These are phyloP conservation scores for Acromyrmex heyeri DNA, from an alignment of 1,140 invertebrate species.

Conservation along the genomic window DNA sequence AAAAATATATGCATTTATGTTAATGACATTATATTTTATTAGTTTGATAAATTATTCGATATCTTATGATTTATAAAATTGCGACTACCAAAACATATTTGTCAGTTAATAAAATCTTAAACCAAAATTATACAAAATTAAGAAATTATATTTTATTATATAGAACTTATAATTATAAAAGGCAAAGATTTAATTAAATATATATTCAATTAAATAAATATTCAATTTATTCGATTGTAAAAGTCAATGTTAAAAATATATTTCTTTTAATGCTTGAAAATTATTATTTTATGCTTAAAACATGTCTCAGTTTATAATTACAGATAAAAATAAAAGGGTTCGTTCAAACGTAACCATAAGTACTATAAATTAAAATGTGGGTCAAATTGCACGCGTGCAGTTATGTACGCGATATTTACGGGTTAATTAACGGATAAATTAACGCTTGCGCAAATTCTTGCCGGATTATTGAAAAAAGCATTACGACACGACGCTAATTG, in stretches of 20 bases:
- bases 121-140: not conserved
- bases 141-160: not conserved
- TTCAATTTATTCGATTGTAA: no score
- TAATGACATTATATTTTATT: conserved; percentile 3
- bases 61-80: not conserved
- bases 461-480: conserved; percentile 49
- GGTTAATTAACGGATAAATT: not conserved
- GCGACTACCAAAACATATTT: no score
- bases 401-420: no score
- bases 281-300: no score
- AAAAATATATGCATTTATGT: conserved; percentile 36
- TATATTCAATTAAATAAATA: not conserved
- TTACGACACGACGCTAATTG: conserved; percentile 55
- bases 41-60: not conserved
- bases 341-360: no score
- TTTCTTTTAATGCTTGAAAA: no score
- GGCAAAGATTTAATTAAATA: not conserved
- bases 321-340: no score
- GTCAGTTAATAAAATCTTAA: not conserved
- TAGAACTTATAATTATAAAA: not conserved
- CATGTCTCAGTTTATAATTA: no score
- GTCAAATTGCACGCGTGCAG: no score
- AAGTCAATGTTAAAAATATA: no score
- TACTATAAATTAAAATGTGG: no score
- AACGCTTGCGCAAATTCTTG: conserved; percentile 21